Evolutionary conservation across 1,140 invertebrate genomes (phyloP).

Genomic region (Leptopilina clavipes): DNA sequence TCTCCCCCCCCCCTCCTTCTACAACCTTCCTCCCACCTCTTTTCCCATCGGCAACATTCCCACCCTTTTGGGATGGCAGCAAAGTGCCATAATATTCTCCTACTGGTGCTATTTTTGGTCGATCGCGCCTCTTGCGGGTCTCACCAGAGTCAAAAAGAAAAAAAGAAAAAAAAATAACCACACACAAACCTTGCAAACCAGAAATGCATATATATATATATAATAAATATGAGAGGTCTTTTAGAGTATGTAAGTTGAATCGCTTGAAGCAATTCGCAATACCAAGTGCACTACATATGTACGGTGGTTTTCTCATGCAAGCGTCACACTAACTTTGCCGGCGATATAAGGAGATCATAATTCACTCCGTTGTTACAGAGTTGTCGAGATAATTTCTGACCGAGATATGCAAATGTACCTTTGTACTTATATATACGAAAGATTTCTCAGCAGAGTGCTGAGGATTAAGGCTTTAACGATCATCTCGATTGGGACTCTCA

Average conservation of each 20-base stretch:
- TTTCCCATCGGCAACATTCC: background rate
- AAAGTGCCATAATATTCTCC: conserved; percentile 63
- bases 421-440: conserved; percentile 26
- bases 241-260: too few species aligned
- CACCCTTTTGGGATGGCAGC: conserved; percentile 28
- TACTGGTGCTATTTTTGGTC: conserved; percentile 59
- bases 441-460: conserved; percentile 19
- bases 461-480: conserved; percentile 25
- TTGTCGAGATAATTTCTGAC: conserved; percentile 34
- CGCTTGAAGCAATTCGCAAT: conserved; percentile 20
- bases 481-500: background rate
- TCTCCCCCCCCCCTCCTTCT: background rate
- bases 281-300: conserved; percentile 20
- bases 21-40: too few species aligned
- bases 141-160: background rate
- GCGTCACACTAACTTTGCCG: conserved; percentile 20
- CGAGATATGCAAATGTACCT: conserved; percentile 33
- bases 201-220: background rate
- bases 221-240: too few species aligned
- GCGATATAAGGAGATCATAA: conserved; percentile 34
- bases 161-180: background rate
- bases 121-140: conserved; percentile 33
- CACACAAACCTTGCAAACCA: background rate
- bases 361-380: conserved; percentile 33
- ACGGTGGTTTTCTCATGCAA: conserved; percentile 24